Base-by-base conservation (phyloP, 2,888 invertebrate genomes). In the Cylloceria caligata region DNA sequence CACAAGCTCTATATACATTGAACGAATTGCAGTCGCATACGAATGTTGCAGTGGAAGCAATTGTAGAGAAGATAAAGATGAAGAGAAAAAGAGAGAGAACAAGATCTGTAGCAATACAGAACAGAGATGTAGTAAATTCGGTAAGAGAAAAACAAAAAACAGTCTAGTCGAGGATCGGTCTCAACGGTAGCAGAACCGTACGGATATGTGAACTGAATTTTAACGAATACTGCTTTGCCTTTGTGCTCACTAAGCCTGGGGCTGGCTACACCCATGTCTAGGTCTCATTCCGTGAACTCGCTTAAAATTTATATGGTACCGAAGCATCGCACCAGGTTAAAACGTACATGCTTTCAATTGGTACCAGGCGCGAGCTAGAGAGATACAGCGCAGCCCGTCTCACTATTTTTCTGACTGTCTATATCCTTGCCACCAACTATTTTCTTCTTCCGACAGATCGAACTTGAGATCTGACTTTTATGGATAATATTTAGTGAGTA, bases 161-260 rank as follows among this genome's bases (percentile, higher is more conserved):
- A 11, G 36, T 62, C 30, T n/a, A 45, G 24, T 49, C 39, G 67
- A 57, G 62, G 13, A 55, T 36, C 42, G 42, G 52, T n/a, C 39
- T 13, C 27, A 16, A 11, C 9, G 16, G 7, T 30, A 24, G 42
- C 16, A 77, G 76, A 77, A 81, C 73, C 76, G 76, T 81, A 83
- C 79, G 79, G 65, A 77, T 81, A 83, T 83, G 87, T 72, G 84
- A 78, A 69, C 84, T 85, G 88, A 89, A 89, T 89, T 88, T 88
- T 89, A 89, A 89, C 85, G 86, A 89, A 86, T 83, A 39, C 75
- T 84, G 83, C 83, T 85, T 83, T 86, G 84, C 84, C 86, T 86
- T 88, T 88, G 88, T 85, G 73, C 85, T 49, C 81, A 45, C 79
- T 71, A 72, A 19, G 39, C 65, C 65, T 34, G 11, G 47, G 57